These are phyloP conservation scores for Cabera pusaria DNA, from an alignment of 2,888 invertebrate species.

Conservation along the genomic window DNA sequence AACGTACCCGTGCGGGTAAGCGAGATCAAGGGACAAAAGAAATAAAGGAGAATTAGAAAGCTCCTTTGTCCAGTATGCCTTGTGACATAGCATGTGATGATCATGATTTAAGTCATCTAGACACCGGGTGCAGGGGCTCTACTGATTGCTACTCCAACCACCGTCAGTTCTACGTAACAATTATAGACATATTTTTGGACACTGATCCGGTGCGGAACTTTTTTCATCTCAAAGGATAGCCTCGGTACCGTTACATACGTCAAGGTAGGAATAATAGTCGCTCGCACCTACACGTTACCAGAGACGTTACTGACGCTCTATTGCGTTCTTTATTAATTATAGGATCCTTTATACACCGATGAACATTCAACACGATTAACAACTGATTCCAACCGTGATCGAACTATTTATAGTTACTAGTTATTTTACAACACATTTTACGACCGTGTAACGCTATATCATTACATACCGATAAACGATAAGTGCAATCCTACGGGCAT, in stretches of 20 bases:
- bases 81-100: slow-evolving; percentile 51
- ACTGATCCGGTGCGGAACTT: slow-evolving; percentile 40
- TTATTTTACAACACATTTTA: too few species aligned
- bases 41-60: slow-evolving; percentile 63
- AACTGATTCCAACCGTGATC: slow-evolving; percentile 52
- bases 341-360: slow-evolving; percentile 61
- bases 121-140: slow-evolving; percentile 42
- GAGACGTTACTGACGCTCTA: slow-evolving; percentile 52
- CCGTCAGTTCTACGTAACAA: slow-evolving; percentile 41
- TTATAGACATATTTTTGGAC: slow-evolving; percentile 39
- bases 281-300: slow-evolving; percentile 46
- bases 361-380: slow-evolving; percentile 59
- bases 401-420: slow-evolving; percentile 56
- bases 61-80: slow-evolving; percentile 53
- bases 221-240: slow-evolving; percentile 50
- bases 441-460: slow-evolving; percentile 72
- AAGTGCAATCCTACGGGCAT: slow-evolving; percentile 67
- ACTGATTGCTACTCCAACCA: slow-evolving; percentile 42
- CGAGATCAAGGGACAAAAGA: slow-evolving; percentile 50
- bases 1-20: slow-evolving; percentile 51
- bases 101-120: slow-evolving; percentile 66
- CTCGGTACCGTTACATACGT: slow-evolving; percentile 36
- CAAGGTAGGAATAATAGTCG: slow-evolving; percentile 47
- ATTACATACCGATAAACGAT: slow-evolving; percentile 73
- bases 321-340: slow-evolving; percentile 64